Base-by-base conservation (phyloP, 1,140 invertebrate species). In the Tetramorium simillimum region DNA sequence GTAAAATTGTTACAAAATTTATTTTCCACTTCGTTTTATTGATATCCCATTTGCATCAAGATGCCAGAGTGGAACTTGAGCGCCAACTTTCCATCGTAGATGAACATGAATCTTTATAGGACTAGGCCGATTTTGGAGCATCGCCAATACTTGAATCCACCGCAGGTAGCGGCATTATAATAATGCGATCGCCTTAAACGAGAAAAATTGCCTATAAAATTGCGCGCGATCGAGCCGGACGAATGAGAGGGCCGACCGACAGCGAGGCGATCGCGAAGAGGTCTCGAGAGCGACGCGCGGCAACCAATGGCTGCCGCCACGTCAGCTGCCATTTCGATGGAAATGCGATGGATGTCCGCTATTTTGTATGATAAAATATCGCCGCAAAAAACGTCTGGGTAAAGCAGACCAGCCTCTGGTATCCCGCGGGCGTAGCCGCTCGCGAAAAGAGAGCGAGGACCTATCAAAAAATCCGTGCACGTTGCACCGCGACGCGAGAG, bases 191-290 rank as follows among this genome's bases (percentile, higher is more conserved):
- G 87, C 88, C 90, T 82, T 89, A 93, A 95, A 95, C 92, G 93
- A 93, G 94, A 93, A 94, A 95, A 95, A 95, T 95, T 95, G 94
- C 92, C 92, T 95, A 94, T 94, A 93, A 95, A 95, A 95, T 95
- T 95, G 93, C 92, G 90, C 85, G 90, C 86, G 92, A 94, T 94
- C 90, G 90, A 91, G 91, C 90, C 92, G 76, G 92, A 88, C 89
- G 85, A 91, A 82, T 87, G 89, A 89, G 88, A 82, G 84, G 65
- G 76, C 53, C 76, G 43, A 21, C n/a, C 28, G 78, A 51, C 88
- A 81, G 75, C 78, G 88, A 86, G 86, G 82, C 80, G 43, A 90
- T 53, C 24, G 37, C 24, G 43, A 51, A 62, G 65, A 75, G 56
- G 51, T 67, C 85, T 75, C 69, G 80, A 78, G 69, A 62, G 80